These are phyloP conservation scores for Protobothrops mucrosquamatus DNA, from an alignment of 2,113 vertebrate genomes.

Conservation along the genomic window DNA sequence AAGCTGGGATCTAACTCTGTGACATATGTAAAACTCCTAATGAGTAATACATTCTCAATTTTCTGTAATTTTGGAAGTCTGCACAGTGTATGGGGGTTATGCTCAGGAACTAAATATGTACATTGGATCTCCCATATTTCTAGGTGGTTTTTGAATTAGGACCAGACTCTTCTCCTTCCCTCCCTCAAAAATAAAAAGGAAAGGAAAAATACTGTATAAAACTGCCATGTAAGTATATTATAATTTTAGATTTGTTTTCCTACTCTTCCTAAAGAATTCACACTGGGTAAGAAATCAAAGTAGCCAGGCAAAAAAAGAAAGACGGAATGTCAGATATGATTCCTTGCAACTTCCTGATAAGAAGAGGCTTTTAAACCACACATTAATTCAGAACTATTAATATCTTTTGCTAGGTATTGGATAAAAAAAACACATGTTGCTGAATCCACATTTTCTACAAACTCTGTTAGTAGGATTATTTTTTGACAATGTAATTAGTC, in stretches of 20 bases:
- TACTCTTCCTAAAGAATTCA: slow-evolving; percentile 11
- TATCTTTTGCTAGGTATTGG: slow-evolving; percentile 11
- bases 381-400: slow-evolving; percentile 35
- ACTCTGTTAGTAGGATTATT: slow-evolving; percentile 21
- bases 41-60: background rate
- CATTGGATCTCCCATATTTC: background rate
- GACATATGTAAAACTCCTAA: no score
- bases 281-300: slow-evolving; percentile 38
- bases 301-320: slow-evolving; percentile 43
- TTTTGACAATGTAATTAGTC: slow-evolving; percentile 27
- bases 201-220: background rate
- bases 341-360: slow-evolving; percentile 25
- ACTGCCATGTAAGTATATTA: slow-evolving; percentile 26
- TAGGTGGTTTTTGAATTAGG: background rate
- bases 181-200: background rate
- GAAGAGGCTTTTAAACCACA: slow-evolving; percentile 37
- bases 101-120: background rate
- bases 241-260: slow-evolving; percentile 34
- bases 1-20: background rate
- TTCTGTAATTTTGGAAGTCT: background rate
- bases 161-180: background rate
- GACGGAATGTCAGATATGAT: slow-evolving; percentile 25
- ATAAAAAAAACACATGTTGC: slow-evolving; percentile 25
- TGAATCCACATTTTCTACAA: slow-evolving; percentile 10
- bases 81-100: background rate